phyloP scores from a whole-genome alignment of 1,140 invertebrate species.

The Achroia grisella region DNA sequence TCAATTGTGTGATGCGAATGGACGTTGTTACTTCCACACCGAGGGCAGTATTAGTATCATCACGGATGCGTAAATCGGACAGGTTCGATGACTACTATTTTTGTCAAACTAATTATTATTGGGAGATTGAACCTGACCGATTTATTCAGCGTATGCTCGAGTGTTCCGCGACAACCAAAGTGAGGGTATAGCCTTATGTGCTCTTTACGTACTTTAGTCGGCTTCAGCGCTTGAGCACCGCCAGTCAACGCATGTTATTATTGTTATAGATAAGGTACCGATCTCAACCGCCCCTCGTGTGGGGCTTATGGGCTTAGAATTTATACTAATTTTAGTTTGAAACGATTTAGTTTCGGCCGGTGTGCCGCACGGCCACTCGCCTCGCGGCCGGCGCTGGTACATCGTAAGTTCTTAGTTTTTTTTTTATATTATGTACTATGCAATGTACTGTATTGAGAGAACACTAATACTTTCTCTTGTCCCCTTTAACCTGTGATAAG shows the following conservation, averaged over 20 bases:
- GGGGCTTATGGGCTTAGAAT: slow-evolving; percentile 52
- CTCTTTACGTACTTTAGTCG: slow-evolving; percentile 24
- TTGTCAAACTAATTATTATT: slow-evolving; percentile 53
- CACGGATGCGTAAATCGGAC: slow-evolving; percentile 12
- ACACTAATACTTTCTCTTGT: slow-evolving; percentile 70
- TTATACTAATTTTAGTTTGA: slow-evolving; percentile 51
- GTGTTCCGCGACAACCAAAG: not conserved
- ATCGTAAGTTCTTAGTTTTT: slow-evolving; percentile 62
- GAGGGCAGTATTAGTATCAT: not conserved
- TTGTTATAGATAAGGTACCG: slow-evolving; percentile 61
- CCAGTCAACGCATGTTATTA: slow-evolving; percentile 41
- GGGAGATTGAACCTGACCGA: slow-evolving; percentile 23
- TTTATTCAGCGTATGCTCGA: slow-evolving; percentile 1
- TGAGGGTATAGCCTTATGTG: slow-evolving; percentile 25
- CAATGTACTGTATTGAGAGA: slow-evolving; percentile 56
- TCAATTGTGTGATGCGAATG: too few species aligned
- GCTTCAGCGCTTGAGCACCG: slow-evolving; percentile 46
- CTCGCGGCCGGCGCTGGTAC: slow-evolving; percentile 18
- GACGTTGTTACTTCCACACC: not conserved
- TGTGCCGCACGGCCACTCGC: slow-evolving; percentile 11
- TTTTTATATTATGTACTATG: slow-evolving; percentile 37
- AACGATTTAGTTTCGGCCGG: slow-evolving; percentile 24
- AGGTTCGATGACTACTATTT: slow-evolving; percentile 38
- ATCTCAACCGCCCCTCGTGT: slow-evolving; percentile 57
- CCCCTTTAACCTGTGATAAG: slow-evolving; percentile 72